Conservation (phyloP, 2,888 invertebrate species). For the Epinotia demarniana region DNA sequence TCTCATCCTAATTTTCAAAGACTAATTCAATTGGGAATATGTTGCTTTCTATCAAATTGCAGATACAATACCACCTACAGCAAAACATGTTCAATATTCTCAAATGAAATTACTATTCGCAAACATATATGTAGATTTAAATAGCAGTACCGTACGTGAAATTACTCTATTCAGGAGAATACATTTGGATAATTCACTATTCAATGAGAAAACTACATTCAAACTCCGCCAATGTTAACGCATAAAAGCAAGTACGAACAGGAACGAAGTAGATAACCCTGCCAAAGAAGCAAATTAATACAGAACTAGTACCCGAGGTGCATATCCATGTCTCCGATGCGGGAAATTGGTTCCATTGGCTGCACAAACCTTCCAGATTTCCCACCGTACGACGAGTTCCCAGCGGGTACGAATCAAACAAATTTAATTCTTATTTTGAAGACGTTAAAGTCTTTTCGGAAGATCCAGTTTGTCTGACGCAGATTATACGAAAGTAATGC, state of each 20-base stretch:
- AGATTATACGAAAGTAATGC: slow-evolving; percentile 57
- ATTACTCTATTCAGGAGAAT: not conserved
- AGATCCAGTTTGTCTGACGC: not conserved
- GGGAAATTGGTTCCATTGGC: slow-evolving; percentile 71
- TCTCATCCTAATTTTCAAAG: too few relatives aligned
- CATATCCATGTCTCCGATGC: slow-evolving; percentile 66
- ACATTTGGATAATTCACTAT: not conserved
- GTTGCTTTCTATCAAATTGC: too few relatives aligned
- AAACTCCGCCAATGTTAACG: slow-evolving; percentile 14
- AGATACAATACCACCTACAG: too few relatives aligned
- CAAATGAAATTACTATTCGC: too few relatives aligned
- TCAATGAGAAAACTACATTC: not conserved
- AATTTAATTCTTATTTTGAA: slow-evolving; percentile 7
- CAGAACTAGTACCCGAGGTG: slow-evolving; percentile 55
- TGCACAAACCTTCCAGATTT: slow-evolving; percentile 65
- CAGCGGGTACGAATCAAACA: not conserved
- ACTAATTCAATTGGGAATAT: too few relatives aligned
- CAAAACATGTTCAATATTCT: too few relatives aligned
- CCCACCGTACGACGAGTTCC: slow-evolving; percentile 45
- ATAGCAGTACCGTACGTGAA: not conserved
- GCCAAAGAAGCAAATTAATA: slow-evolving; percentile 61
- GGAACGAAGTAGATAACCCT: slow-evolving; percentile 44
- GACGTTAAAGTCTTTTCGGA: not conserved
- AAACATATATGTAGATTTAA: too few relatives aligned
- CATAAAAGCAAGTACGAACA: slow-evolving; percentile 12